Conservation (phyloP, 2,888 invertebrate species). For the Drosophila atripex region DNA sequence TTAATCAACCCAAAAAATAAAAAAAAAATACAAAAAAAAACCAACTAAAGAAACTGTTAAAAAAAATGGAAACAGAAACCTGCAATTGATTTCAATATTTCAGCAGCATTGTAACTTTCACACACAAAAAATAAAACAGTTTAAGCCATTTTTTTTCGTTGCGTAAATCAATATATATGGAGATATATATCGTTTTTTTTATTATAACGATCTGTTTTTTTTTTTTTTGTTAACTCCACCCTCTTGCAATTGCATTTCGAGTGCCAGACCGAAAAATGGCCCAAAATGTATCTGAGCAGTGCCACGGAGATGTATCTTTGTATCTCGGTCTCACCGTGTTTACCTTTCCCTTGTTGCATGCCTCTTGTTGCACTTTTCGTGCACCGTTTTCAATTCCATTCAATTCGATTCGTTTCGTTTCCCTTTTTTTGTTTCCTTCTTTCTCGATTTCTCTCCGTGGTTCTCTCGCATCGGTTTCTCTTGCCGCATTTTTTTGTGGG, state of each 20-base stretch:
- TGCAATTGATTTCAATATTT: slow-evolving; percentile 70
- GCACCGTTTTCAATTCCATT: slow-evolving; percentile 46
- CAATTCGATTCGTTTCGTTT: slow-evolving; percentile 37
- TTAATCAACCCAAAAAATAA: slow-evolving; percentile 65
- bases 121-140: slow-evolving; percentile 24
- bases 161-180: slow-evolving; percentile 62
- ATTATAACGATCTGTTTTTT: neutral
- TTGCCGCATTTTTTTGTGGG: slow-evolving; percentile 54
- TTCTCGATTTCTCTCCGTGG: slow-evolving; percentile 17
- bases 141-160: slow-evolving; percentile 48
- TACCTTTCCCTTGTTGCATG: slow-evolving; percentile 65
- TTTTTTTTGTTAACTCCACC: slow-evolving; percentile 37
- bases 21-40: slow-evolving; percentile 34
- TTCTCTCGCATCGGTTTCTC: slow-evolving; percentile 29
- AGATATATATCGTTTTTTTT: slow-evolving; percentile 28
- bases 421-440: slow-evolving; percentile 22
- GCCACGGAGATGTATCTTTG: slow-evolving; percentile 42
- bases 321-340: slow-evolving; percentile 35
- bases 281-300: slow-evolving; percentile 27
- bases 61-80: slow-evolving; percentile 36
- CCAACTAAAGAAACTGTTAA: slow-evolving; percentile 8
- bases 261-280: slow-evolving; percentile 24
- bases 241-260: slow-evolving; percentile 39
- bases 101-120: slow-evolving; percentile 48
- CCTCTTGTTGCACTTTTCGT: slow-evolving; percentile 56